phyloP scores from a whole-genome alignment of 1,140 invertebrate genomes.

The Callitettix versicolor region DNA sequence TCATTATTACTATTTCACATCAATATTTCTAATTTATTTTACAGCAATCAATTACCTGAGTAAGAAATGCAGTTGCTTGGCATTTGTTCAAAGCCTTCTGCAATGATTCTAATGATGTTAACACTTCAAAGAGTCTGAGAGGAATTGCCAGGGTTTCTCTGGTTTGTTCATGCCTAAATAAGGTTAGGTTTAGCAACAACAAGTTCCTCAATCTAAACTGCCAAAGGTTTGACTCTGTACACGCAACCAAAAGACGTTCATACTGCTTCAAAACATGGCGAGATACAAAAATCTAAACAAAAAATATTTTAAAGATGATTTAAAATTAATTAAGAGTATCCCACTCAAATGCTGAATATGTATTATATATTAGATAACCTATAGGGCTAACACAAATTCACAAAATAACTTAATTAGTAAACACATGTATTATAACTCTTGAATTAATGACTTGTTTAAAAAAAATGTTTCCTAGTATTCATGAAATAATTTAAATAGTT shows the following conservation, averaged over 20 bases:
- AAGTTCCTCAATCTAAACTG: slow-evolving; percentile 48
- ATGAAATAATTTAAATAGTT: too few relatives aligned
- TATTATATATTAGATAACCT: too few relatives aligned
- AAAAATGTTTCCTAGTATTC: too few relatives aligned
- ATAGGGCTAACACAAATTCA: too few relatives aligned
- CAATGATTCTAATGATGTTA: slow-evolving; percentile 47
- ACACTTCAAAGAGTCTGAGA: slow-evolving; percentile 66
- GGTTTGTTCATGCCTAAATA: slow-evolving; percentile 31
- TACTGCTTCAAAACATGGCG: slow-evolving; percentile 45
- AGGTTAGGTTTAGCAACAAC: slow-evolving; percentile 42
- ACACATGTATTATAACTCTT: too few relatives aligned
- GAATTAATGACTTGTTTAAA: too few relatives aligned
- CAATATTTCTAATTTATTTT: too few relatives aligned
- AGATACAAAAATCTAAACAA: slow-evolving; percentile 43
- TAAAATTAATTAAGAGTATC: too few relatives aligned
- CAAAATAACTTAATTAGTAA: too few relatives aligned
- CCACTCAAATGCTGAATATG: too few relatives aligned
- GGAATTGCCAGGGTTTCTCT: slow-evolving; percentile 56
- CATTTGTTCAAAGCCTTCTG: slow-evolving; percentile 34
- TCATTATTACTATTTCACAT: too few relatives aligned
- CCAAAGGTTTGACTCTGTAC: slow-evolving; percentile 30
- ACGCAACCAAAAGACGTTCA: slow-evolving; percentile 23
- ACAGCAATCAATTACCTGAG: slow-evolving; percentile 15
- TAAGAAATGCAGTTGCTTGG: slow-evolving; percentile 31
- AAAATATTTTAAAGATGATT: slow-evolving; percentile 41